A percentile compares a stretch with the other conserved stretches of the same genome.
Conservation (phyloP, 2,797 vertebrate genomes). For the Hoplostethus mediterraneus region DNA sequence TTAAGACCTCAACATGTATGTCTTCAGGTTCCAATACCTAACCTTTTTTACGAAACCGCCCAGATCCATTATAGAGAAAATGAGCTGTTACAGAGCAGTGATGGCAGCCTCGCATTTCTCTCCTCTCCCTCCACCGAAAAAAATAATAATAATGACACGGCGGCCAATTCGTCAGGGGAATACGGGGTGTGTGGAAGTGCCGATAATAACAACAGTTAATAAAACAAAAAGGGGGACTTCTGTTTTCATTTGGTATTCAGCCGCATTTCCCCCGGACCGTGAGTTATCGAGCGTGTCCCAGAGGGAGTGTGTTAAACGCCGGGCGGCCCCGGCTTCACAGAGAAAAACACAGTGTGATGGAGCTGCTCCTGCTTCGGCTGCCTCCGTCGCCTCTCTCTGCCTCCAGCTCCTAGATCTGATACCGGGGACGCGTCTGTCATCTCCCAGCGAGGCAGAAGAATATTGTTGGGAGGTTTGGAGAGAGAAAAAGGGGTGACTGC, state of each 20-base stretch:
- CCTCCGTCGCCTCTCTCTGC: conserved; percentile 29
- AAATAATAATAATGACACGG: conserved; percentile 60
- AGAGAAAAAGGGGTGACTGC: conserved; percentile 11
- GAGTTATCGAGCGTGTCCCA: conserved; percentile 75
- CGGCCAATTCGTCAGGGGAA: conserved; percentile 57
- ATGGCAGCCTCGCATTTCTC: conserved; percentile 40
- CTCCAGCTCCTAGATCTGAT: conserved; percentile 54
- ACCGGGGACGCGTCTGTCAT: conserved; percentile 63
- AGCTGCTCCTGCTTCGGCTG: conserved; percentile 60
- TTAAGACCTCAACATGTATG: conserved; percentile 31
- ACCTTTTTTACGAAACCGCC: background rate
- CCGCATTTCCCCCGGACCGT: conserved; percentile 64
- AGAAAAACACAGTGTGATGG: conserved; percentile 72
- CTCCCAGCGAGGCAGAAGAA: conserved; percentile 60
- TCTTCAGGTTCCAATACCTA: conserved; percentile 47
- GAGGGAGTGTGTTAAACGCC: conserved; percentile 76
- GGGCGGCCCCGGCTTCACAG: conserved; percentile 62
- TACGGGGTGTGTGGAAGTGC: conserved; percentile 57
- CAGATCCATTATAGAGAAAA: conserved; percentile 46
- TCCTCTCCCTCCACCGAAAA: conserved; percentile 54
- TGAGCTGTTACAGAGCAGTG: conserved; percentile 63
- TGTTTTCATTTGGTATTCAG: conserved; percentile 78
- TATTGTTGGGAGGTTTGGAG: conserved; percentile 34
- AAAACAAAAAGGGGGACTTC: conserved; percentile 75
- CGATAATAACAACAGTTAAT: conserved; percentile 77